Evolutionary conservation across 2,888 invertebrate species (phyloP).

Genomic region (Neuroscelio doddi): DNA sequence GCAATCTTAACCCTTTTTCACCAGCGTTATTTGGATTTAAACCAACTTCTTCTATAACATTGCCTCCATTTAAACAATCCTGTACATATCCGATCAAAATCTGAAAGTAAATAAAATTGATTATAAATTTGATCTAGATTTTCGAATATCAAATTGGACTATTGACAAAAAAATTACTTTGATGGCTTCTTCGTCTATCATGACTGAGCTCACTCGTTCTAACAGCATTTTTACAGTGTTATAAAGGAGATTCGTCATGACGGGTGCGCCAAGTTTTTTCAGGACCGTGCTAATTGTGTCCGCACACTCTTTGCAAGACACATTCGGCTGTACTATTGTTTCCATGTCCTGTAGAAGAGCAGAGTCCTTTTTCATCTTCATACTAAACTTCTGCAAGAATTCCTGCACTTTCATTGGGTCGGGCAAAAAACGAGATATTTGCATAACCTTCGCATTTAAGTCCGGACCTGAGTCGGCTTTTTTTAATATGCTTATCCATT

Average conservation of each 20-base stretch:
- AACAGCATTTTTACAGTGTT: conserved; percentile 96
- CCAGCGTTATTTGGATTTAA: conserved; percentile 87
- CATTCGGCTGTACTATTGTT: conserved; percentile 89
- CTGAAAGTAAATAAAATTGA: conserved; percentile 52
- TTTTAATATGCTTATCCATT: conserved; percentile 89
- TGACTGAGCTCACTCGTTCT: conserved; percentile 95
- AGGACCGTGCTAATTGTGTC: conserved; percentile 87
- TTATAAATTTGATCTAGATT: no score
- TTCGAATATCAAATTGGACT: no score
- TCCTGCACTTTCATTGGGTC: conserved; percentile 94
- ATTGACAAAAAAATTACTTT: no score
- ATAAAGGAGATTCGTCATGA: conserved; percentile 96
- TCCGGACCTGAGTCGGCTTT: conserved; percentile 78
- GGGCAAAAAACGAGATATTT: conserved; percentile 87
- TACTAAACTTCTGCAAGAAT: conserved; percentile 87
- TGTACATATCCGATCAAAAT: conserved; percentile 75
- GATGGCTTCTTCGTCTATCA: conserved; percentile 94
- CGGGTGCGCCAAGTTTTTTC: conserved; percentile 94
- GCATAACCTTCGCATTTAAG: conserved; percentile 78
- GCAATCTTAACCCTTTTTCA: conserved; percentile 89
- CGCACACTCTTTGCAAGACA: conserved; percentile 96
- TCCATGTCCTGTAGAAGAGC: conserved; percentile 86
- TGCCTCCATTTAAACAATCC: conserved; percentile 82
- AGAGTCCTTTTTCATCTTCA: conserved; percentile 83
- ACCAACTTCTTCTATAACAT: conserved; percentile 83